Conservation (phyloP, 2,113 vertebrate genomes). For the Isichthys henryi region DNA sequence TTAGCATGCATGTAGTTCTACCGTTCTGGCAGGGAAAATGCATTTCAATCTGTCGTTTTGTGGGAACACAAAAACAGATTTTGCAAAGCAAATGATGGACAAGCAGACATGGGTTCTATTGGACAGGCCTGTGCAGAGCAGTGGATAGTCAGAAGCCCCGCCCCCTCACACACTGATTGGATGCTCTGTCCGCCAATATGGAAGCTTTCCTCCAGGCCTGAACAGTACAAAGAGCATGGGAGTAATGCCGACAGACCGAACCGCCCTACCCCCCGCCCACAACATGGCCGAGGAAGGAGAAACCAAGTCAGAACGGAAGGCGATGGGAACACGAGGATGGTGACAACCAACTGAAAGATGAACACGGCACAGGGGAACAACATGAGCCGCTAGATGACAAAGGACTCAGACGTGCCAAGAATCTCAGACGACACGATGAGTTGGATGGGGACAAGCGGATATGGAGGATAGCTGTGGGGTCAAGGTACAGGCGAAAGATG, state of each 20-base stretch:
- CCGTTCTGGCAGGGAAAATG: constrained; percentile 47
- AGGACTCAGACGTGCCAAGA: constrained; percentile 38
- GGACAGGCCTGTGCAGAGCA: constrained; percentile 59
- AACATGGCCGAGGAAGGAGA: constrained; percentile 58
- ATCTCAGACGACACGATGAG: constrained; percentile 40
- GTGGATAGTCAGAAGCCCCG: constrained; percentile 57
- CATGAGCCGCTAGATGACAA: constrained; percentile 38
- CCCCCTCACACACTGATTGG: constrained; percentile 56
- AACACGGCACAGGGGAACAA: constrained; percentile 32
- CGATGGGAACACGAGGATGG: constrained; percentile 50
- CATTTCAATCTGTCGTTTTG: constrained; percentile 45
- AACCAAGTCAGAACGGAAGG: constrained; percentile 60
- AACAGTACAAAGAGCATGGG: constrained; percentile 30
- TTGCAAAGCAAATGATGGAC: constrained; percentile 59
- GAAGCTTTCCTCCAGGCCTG: constrained; percentile 54
- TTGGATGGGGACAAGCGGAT: neutral
- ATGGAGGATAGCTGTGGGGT: constrained; percentile 17
- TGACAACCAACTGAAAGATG: constrained; percentile 46
- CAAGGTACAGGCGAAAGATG: constrained; percentile 33
- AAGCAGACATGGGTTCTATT: constrained; percentile 59
- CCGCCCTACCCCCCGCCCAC: constrained; percentile 34
- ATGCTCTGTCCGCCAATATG: constrained; percentile 45
- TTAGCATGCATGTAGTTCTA: constrained; percentile 60
- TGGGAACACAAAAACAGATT: constrained; percentile 28
- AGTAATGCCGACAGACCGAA: constrained; percentile 47